phyloP scores from a whole-genome alignment of 2,797 vertebrate species.

The Fratercula arctica region DNA sequence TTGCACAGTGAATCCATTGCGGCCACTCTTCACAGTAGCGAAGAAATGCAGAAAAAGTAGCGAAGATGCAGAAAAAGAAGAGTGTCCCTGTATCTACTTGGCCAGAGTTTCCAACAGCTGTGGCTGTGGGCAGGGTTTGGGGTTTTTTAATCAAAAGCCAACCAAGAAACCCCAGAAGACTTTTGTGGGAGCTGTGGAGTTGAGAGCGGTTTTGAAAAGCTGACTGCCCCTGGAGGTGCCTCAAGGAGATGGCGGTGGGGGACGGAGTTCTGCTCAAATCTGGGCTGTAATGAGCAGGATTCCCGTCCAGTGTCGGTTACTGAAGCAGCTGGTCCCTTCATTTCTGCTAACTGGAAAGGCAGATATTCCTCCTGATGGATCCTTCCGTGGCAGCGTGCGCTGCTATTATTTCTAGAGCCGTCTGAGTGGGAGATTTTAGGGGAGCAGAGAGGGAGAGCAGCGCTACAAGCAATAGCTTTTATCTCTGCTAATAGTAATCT shows the following conservation, averaged over 20 bases:
- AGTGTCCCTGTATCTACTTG: background rate
- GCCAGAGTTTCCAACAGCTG: background rate
- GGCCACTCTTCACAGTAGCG: accelerated
- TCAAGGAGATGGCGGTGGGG: background rate
- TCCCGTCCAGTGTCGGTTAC: background rate
- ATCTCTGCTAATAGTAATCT: conserved; percentile 32
- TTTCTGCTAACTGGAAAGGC: background rate
- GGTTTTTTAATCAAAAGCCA: background rate
- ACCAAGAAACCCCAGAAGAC: background rate
- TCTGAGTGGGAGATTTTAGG: background rate
- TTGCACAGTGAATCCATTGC: accelerated
- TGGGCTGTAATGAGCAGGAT: background rate
- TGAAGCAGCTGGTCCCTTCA: background rate
- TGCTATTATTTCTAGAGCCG: background rate
- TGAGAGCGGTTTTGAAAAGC: background rate
- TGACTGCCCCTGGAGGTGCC: background rate
- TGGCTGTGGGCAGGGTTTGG: background rate
- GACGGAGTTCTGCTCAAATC: background rate
- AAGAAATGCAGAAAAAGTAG: background rate
- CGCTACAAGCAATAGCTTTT: background rate
- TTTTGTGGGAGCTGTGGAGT: background rate
- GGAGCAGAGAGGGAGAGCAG: background rate
- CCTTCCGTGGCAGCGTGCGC: background rate
- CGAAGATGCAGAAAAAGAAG: background rate
- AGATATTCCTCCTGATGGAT: background rate